These are phyloP conservation scores for Nannospalax galili DNA, from an alignment of 2,113 vertebrate species.

Conservation along the genomic window DNA sequence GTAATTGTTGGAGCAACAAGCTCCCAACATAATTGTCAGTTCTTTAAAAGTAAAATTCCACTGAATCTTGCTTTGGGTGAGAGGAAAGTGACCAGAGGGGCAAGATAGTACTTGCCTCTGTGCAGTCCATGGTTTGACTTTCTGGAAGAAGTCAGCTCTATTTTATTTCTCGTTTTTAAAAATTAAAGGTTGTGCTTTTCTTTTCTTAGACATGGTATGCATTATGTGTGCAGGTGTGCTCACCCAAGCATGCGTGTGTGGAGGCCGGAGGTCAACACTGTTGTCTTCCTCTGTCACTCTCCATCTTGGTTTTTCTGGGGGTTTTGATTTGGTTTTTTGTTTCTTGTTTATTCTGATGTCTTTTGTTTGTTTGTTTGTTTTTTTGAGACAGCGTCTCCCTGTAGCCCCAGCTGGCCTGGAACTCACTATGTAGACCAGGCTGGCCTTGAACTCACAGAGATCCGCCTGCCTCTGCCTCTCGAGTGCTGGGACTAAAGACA, in stretches of 20 bases:
- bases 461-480: too few species aligned
- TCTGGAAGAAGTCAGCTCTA: not conserved
- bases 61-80: not conserved
- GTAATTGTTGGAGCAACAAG: constrained; percentile 72
- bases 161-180: not conserved
- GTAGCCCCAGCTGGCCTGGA: too few species aligned
- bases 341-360: not conserved
- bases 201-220: too few species aligned
- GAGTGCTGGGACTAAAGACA: too few species aligned
- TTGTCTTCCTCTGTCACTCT: not conserved
- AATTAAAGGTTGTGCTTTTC: not conserved
- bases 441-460: too few species aligned
- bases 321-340: not conserved
- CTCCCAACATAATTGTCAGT: constrained; percentile 52
- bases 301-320: not conserved
- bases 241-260: too few species aligned
- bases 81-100: not conserved
- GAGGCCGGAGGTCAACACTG: not conserved
- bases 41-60: constrained; percentile 19
- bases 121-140: not conserved
- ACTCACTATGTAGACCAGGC: too few species aligned
- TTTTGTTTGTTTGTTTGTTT: too few species aligned
- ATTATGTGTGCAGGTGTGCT: not conserved
- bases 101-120: not conserved
- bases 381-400: too few species aligned